Conservation (phyloP, 2,113 vertebrate genomes). For the Lagopus muta region DNA sequence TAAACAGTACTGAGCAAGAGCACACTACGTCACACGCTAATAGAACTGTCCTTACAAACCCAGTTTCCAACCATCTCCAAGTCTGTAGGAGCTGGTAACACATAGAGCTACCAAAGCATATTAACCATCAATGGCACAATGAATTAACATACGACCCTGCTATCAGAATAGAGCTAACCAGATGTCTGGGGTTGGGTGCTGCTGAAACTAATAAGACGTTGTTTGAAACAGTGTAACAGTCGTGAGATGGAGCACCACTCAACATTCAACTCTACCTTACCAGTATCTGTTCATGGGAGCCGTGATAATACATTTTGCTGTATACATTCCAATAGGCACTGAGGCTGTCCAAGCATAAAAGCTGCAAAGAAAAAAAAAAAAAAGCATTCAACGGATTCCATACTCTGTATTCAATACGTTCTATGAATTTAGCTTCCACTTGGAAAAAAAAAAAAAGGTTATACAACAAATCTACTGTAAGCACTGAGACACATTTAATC, state of each 20-base stretch:
- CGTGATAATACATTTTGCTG: constrained; percentile 84
- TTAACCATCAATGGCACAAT: not conserved
- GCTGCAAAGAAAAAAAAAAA: constrained; percentile 74
- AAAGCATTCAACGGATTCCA: not conserved
- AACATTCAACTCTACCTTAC: constrained; percentile 74
- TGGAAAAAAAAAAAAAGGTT: not conserved
- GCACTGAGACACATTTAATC: not conserved
- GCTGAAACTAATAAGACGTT: not conserved
- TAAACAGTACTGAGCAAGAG: not conserved
- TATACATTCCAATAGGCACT: constrained; percentile 94
- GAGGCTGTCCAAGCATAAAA: constrained; percentile 90
- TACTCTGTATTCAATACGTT: not conserved
- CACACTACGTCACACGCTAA: not conserved
- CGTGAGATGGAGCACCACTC: not conserved
- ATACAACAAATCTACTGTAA: not conserved
- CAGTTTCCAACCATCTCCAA: not conserved
- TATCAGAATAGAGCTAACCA: not conserved
- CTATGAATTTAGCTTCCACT: not conserved
- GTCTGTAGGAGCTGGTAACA: not conserved
- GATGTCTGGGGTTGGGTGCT: not conserved
- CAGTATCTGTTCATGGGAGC: constrained; percentile 86
- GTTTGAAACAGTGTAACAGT: not conserved
- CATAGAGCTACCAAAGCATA: not conserved
- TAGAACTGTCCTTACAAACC: not conserved
- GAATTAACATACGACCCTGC: not conserved